phyloP scores from a whole-genome alignment of 2,888 invertebrate genomes.

The Caenorhabditis sp. region DNA sequence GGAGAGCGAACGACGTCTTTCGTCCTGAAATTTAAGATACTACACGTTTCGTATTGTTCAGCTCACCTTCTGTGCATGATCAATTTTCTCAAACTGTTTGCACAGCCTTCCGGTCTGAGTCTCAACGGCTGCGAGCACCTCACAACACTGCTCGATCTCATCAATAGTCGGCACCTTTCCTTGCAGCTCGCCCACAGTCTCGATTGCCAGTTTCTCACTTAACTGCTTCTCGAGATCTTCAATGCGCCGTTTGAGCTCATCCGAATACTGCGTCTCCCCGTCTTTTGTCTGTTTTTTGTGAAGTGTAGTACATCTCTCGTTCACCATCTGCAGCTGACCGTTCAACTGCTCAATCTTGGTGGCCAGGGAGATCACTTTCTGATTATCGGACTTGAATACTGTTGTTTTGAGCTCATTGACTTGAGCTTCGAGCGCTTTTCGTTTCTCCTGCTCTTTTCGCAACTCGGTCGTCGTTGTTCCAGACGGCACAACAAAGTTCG shows the following conservation, averaged over 20 bases:
- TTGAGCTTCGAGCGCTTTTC: constrained; percentile 65
- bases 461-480: constrained; percentile 60
- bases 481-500: constrained; percentile 54
- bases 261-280: constrained; percentile 60
- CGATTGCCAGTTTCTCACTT: constrained; percentile 66
- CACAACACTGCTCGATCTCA: constrained; percentile 78
- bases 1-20: constrained; percentile 75
- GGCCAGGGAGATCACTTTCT: constrained; percentile 77
- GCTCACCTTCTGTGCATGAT: constrained; percentile 69
- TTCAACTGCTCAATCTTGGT: constrained; percentile 77
- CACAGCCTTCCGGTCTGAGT: constrained; percentile 74
- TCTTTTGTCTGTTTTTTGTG: constrained; percentile 72
- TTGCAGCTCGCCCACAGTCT: constrained; percentile 60
- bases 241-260: constrained; percentile 72
- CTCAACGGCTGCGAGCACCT: constrained; percentile 76
- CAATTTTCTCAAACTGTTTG: constrained; percentile 77
- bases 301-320: constrained; percentile 74
- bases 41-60: neutral
- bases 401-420: constrained; percentile 67
- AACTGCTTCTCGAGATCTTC: constrained; percentile 75
- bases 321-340: constrained; percentile 73
- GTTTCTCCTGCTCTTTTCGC: constrained; percentile 67
- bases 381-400: constrained; percentile 77
- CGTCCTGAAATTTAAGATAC: constrained; percentile 63
- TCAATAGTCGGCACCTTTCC: constrained; percentile 70